Base-by-base conservation (phyloP, 2,888 invertebrate species). In the Mystacides longicornis region DNA sequence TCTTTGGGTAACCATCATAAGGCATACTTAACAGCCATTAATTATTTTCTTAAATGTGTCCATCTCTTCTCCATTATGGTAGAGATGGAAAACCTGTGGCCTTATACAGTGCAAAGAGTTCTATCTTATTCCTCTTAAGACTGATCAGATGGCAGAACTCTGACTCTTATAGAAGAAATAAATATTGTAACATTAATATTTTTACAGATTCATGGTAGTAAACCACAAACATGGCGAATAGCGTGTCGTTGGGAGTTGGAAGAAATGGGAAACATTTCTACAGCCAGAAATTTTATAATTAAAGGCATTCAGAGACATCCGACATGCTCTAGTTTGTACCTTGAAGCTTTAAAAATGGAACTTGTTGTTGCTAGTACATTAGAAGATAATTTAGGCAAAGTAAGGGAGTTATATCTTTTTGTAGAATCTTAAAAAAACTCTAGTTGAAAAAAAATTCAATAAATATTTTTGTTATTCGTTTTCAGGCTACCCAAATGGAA, bases 181-280 rank as follows among this genome's bases (percentile, higher is more conserved):
- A n/a, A n/a, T n/a, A n/a, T n/a, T n/a, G 7, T 11, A n/a, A n/a
- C 9, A 5, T 4, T 11, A 49, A 23, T 31, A 45, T 49, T 49
- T 46, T 67, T 79, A 3, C 67, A 86, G 81, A 76, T 84, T 5
- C 88, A 90, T 67, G 81, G 85, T 14, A 82, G 87, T 51, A 85
- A 85, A 63, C 83, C 86, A 11, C 80, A 85, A 62, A 75, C 86
- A 59, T 94, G 93, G 91, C 80, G 85, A 55, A 72, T 86, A 62
- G 91, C 92, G 1, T 89, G 89, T 9, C 81, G 81, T 63, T 90
- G 85, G 83, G 89, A 91, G 68, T 80, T 82, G 52, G 81, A 86
- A 64, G 83, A 85, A 59, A 80, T 80, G 59, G 74, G 81, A 27
- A 85, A 87, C 62, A 67, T 83, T 11, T 81, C 84, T 20, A 83